A percentile compares a stretch with the other conserved stretches of the same genome.
These are phyloP conservation scores for Hystrix cristata DNA, from an alignment of 2,113 vertebrate species.

Conservation along the genomic window DNA sequence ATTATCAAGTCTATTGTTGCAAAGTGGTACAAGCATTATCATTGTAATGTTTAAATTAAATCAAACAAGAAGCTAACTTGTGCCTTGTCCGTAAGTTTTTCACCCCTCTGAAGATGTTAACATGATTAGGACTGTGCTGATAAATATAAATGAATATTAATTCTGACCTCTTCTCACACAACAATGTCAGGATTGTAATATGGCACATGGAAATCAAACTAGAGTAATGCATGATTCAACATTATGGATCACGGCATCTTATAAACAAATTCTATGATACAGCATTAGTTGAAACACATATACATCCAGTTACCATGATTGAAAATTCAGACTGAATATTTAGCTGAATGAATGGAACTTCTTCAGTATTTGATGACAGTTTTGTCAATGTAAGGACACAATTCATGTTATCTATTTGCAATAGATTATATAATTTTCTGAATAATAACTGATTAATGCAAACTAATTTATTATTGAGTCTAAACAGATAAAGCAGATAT, in stretches of 20 bases:
- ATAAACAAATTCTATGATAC: neutral
- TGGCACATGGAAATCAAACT: neutral
- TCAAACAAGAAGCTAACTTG: neutral
- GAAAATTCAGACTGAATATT: conserved; percentile 26
- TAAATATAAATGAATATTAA: neutral
- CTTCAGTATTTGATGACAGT: conserved; percentile 25
- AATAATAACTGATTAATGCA: conserved; percentile 53
- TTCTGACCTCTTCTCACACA: neutral
- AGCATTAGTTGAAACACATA: neutral
- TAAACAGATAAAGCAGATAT: conserved; percentile 33
- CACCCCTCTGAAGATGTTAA: neutral
- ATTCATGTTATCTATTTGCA: neutral
- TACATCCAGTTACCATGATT: neutral
- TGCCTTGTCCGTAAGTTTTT: neutral
- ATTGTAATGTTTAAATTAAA: neutral
- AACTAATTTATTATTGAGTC: conserved; percentile 17
- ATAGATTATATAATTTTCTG: conserved; percentile 47
- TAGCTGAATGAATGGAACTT: neutral
- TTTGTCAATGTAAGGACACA: neutral
- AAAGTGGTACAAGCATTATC: neutral
- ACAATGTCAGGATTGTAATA: neutral
- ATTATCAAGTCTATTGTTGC: neutral
- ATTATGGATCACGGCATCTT: neutral
- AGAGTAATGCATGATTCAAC: neutral
- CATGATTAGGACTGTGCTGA: neutral